Percentiles rank a stretch among this genome's conserved stretches.
Conservation (phyloP, 2,113 vertebrate genomes). For the Pipra filicauda region DNA sequence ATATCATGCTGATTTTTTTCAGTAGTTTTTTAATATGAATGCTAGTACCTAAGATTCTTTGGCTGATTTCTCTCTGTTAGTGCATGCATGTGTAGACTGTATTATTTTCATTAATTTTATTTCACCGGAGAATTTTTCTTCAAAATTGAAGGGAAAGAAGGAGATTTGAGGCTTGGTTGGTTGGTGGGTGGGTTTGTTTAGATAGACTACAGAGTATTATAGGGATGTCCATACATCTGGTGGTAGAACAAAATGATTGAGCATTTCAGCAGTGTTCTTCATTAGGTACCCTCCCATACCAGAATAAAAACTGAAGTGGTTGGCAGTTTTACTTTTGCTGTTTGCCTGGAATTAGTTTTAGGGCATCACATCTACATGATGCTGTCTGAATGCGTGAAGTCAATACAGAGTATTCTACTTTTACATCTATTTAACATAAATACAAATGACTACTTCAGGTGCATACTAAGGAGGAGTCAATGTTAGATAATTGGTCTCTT, state of each 20-base stretch:
- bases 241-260: neutral
- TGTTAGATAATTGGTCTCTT: neutral
- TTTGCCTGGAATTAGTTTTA: neutral
- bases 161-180: neutral
- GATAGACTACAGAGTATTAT: neutral
- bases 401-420: neutral
- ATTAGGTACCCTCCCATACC: neutral
- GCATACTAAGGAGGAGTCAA: neutral
- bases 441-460: neutral
- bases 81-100: rapidly evolving
- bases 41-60: neutral
- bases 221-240: neutral
- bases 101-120: neutral
- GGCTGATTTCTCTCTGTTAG: neutral
- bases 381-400: neutral
- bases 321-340: neutral
- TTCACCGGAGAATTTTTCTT: neutral
- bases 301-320: neutral
- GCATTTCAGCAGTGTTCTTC: neutral
- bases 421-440: conserved; percentile 8
- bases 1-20: neutral
- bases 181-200: neutral
- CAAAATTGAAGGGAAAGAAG: neutral
- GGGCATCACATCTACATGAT: neutral
- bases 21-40: neutral